Evolutionary conservation across 92 coral and sea anemone genomes (phyloP).

Genomic region (Montipora capitata): DNA sequence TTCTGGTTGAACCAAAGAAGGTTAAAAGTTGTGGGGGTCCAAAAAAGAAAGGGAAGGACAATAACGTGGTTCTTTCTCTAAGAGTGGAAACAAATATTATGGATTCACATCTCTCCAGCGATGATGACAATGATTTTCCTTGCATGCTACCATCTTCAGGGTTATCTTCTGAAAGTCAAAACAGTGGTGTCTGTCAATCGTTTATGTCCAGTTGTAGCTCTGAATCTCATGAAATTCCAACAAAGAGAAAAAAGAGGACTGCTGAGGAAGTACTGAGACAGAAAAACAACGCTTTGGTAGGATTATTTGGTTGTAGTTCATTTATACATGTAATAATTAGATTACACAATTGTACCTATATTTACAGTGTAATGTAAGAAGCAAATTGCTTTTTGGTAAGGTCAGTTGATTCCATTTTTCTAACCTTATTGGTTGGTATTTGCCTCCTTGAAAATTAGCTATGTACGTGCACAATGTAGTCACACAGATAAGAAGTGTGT

Average conservation of each 20-base stretch:
- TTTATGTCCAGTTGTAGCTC: not conserved
- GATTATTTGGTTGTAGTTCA: not conserved
- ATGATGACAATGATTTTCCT: slow-evolving; percentile 32
- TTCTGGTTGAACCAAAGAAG: not conserved
- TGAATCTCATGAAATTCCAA: slow-evolving; percentile 35
- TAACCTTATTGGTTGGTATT: too few relatives aligned
- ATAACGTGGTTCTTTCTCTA: not conserved
- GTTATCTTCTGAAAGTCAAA: not conserved
- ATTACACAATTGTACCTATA: too few relatives aligned
- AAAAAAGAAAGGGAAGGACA: not conserved
- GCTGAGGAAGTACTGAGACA: slow-evolving; percentile 47
- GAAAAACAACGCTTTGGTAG: slow-evolving; percentile 65
- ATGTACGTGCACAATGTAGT: too few relatives aligned
- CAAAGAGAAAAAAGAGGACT: slow-evolving; percentile 38
- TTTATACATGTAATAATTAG: too few relatives aligned
- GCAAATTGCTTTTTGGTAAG: too few relatives aligned
- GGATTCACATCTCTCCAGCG: slow-evolving; percentile 11
- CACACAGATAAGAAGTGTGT: too few relatives aligned
- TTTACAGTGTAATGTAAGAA: too few relatives aligned
- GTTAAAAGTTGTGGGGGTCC: not conserved
- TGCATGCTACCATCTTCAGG: slow-evolving; percentile 12
- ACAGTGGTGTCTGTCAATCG: not conserved
- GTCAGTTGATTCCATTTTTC: too few relatives aligned
- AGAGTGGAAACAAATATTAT: not conserved
- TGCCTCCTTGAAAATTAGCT: too few relatives aligned